phyloP scores from a whole-genome alignment of 2,888 invertebrate species.

The Neoitamus cyanurus region DNA sequence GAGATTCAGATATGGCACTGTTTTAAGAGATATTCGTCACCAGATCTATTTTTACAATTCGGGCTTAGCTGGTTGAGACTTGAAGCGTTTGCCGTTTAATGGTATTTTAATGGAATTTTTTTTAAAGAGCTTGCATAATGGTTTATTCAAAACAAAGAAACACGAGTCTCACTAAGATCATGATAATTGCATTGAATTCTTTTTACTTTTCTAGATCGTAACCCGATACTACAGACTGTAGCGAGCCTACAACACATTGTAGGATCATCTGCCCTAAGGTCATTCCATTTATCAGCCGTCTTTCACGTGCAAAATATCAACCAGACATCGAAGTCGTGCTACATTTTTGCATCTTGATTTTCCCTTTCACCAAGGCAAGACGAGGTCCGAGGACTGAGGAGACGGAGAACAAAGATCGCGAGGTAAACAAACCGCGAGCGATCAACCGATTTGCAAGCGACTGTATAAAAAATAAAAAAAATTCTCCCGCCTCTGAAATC shows the following conservation, averaged over 20 bases:
- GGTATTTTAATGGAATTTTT: too few species aligned
- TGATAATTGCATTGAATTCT: too few species aligned
- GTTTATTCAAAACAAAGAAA: too few species aligned
- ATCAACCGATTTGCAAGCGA: background rate
- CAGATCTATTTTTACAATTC: too few species aligned
- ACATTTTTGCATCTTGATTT: background rate
- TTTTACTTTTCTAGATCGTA: background rate
- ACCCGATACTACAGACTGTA: background rate
- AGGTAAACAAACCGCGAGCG: background rate
- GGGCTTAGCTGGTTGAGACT: too few species aligned
- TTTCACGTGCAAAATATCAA: background rate
- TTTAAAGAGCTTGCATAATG: too few species aligned
- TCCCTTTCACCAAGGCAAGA: background rate
- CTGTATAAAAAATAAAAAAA: background rate
- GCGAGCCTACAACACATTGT: background rate
- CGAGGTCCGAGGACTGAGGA: background rate
- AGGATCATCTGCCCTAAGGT: background rate
- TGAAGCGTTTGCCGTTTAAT: too few species aligned
- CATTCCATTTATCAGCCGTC: background rate
- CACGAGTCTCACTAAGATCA: too few species aligned
- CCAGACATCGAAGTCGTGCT: background rate
- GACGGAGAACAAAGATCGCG: background rate
- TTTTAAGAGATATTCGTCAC: too few species aligned
- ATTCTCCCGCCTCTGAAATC: background rate
- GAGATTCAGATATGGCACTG: too few species aligned